Percentiles rank a stretch among this genome's conserved stretches.
These are phyloP conservation scores for Diachasmimorpha longicaudata DNA, from an alignment of 1,140 invertebrate genomes.

Conservation along the genomic window DNA sequence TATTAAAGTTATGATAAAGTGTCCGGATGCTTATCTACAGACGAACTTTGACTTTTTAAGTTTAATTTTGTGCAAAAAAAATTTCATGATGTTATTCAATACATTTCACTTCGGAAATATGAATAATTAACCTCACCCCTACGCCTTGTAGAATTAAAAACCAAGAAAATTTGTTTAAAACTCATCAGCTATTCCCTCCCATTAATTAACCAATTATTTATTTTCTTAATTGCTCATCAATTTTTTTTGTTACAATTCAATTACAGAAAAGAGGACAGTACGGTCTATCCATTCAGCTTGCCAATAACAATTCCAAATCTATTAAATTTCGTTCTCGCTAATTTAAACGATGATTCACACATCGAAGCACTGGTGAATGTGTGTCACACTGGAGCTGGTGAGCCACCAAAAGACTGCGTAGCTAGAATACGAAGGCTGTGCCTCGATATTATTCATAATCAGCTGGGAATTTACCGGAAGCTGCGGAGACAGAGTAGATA, in stretches of 20 bases:
- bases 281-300: conserved; percentile 69
- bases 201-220: too few relatives aligned
- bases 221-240: not conserved
- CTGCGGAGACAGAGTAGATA: conserved; percentile 34
- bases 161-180: too few relatives aligned
- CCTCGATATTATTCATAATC: conserved; percentile 51
- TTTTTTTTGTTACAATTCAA: conserved; percentile 23
- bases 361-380: conserved; percentile 56
- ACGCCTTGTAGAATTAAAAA: too few relatives aligned
- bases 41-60: too few relatives aligned
- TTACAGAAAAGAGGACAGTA: conserved; percentile 76
- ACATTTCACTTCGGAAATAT: too few relatives aligned
- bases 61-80: too few relatives aligned
- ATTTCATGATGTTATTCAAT: too few relatives aligned
- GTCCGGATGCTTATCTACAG: too few relatives aligned
- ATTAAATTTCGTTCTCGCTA: conserved; percentile 74
- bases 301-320: conserved; percentile 73
- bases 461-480: conserved; percentile 45
- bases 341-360: conserved; percentile 62
- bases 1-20: too few relatives aligned
- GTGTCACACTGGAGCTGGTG: conserved; percentile 49
- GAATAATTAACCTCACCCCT: too few relatives aligned
- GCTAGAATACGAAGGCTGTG: conserved; percentile 49
- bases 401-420: conserved; percentile 50
- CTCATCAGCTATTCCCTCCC: too few relatives aligned